Conservation (phyloP, 2,888 invertebrate genomes). For the Himalopsyche tibetana region DNA sequence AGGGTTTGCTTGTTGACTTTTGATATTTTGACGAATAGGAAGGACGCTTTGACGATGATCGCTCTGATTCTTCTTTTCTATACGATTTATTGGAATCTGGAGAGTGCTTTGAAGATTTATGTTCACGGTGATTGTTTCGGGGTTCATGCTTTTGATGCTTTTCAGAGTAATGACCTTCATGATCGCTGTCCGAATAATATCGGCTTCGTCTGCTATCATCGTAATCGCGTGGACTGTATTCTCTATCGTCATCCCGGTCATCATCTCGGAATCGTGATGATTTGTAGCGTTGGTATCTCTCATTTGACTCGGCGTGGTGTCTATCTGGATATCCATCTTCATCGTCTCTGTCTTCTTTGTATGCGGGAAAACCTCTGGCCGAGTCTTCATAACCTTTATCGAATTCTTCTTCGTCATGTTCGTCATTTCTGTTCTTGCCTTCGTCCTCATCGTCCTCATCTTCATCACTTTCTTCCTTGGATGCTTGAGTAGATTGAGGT, state of each 20-base stretch:
- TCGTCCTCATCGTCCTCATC: slow-evolving; percentile 69
- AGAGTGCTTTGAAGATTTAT: slow-evolving; percentile 47
- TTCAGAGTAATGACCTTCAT: slow-evolving; percentile 61
- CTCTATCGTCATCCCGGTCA: slow-evolving; percentile 54
- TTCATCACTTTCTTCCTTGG: slow-evolving; percentile 61
- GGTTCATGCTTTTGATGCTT: slow-evolving; percentile 58
- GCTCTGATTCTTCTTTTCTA: slow-evolving; percentile 53
- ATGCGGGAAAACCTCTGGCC: slow-evolving; percentile 74
- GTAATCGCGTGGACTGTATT: slow-evolving; percentile 72
- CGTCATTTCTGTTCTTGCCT: slow-evolving; percentile 70
- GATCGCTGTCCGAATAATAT: slow-evolving; percentile 53
- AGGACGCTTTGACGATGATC: slow-evolving; percentile 48
- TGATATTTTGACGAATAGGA: slow-evolving; percentile 49
- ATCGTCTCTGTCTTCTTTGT: slow-evolving; percentile 68
- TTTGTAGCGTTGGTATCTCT: slow-evolving; percentile 50
- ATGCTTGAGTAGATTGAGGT: slow-evolving; percentile 36
- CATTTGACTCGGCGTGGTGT: slow-evolving; percentile 55
- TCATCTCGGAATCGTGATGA: slow-evolving; percentile 20
- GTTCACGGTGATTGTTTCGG: slow-evolving; percentile 41
- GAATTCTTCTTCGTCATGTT: slow-evolving; percentile 74
- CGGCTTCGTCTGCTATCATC: slow-evolving; percentile 64
- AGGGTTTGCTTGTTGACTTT: slow-evolving; percentile 47
- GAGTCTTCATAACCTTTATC: slow-evolving; percentile 74
- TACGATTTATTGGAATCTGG: slow-evolving; percentile 53
- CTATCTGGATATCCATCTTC: slow-evolving; percentile 52